These are phyloP conservation scores for Cheilosia impressa DNA, from an alignment of 2,888 invertebrate genomes.

Conservation along the genomic window DNA sequence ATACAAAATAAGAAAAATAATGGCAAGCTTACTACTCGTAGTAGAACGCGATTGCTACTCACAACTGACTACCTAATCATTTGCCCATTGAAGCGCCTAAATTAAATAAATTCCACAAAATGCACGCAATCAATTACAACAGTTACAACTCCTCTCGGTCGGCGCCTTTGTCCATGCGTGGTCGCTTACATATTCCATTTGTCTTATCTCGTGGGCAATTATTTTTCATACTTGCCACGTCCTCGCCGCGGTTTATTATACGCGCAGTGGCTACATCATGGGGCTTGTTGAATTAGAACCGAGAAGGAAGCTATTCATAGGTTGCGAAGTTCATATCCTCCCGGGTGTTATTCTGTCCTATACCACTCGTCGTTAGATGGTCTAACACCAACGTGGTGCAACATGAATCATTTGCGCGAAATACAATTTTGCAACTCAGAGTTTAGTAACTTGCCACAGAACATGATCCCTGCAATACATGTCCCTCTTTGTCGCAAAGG, in stretches of 20 bases:
- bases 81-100: not conserved
- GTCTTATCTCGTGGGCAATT: constrained; percentile 51
- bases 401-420: constrained; percentile 62
- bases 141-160: not conserved
- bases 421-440: constrained; percentile 49
- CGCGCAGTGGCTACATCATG: constrained; percentile 17
- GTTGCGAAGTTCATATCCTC: constrained; percentile 33
- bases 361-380: constrained; percentile 39
- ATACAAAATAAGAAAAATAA: no score
- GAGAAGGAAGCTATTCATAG: constrained; percentile 43
- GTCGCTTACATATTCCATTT: constrained; percentile 4
- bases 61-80: no score
- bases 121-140: not conserved
- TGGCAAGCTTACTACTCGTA: no score
- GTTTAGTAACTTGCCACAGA: constrained; percentile 33
- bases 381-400: constrained; percentile 49
- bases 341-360: constrained; percentile 38
- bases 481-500: constrained; percentile 11
- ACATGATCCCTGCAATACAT: not conserved
- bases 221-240: constrained; percentile 23
- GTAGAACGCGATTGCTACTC: no score
- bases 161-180: not conserved
- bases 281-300: constrained; percentile 36
- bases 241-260: constrained; percentile 25
- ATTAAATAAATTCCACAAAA: not conserved